Base-by-base conservation (phyloP, 1,140 invertebrate species). In the Meteorus sp. region DNA sequence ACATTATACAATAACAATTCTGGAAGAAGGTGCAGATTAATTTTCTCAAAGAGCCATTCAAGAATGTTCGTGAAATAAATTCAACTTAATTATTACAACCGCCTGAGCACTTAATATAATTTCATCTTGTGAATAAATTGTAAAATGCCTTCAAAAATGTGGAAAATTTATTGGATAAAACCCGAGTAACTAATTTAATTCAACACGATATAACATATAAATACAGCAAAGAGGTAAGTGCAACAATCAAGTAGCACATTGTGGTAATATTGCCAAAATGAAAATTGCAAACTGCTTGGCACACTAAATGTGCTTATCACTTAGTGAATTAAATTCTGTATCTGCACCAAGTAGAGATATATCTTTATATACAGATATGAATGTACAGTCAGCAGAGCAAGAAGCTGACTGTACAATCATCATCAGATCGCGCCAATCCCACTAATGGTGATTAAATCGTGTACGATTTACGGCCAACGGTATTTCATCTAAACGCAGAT, bases 401-500 rank as follows among this genome's bases (percentile, higher is more conserved):
- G 35, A 39, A 15, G n/a, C n/a, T n/a, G n/a, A n/a, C n/a, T n/a
- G n/a, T n/a, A n/a, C 13, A 52, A 33, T 19, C 27, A 27, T 37
- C 19, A 27, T 15, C 27, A 37, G 50, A 52, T 52, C 29, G 13
- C 27, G 15, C 29, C 11, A n/a, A n/a, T n/a, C n/a, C 15, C 29
- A 22, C 50, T 59, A 52, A 59, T 59, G 48, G 47, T 59, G 56
- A 59, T 59, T 59, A 59, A 59, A 59, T 37, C 56, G 47, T 29
- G n/a, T n/a, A 44, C 48, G 23, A 59, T 59, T 59, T 59, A 59
- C 23, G 27, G 41, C 48, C 41, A 31, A 25, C 35, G 29, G 50
- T 59, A 59, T 52, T 52, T 59, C 56, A 59, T 59, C 48, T 48
- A 52, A 59, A 52, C 39, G 37, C 23, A 51, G 56, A 59, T 52